Evolutionary conservation across 2,797 vertebrate genomes (phyloP).

Genomic region (Pangasius larnaudii): DNA sequence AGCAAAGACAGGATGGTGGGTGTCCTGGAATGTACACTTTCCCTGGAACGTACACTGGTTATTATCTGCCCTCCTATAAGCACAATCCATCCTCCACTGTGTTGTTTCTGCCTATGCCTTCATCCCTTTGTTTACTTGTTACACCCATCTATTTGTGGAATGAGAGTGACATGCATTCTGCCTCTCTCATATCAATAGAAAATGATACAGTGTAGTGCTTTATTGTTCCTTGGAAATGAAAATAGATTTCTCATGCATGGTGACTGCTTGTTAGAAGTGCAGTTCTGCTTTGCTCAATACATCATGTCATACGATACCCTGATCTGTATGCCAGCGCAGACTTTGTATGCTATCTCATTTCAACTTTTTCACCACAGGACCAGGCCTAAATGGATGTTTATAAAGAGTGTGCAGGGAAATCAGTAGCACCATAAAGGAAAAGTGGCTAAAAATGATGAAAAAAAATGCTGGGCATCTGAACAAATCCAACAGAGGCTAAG

Average conservation of each 20-base stretch:
- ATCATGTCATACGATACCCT: neutral
- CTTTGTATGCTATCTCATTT: constrained; percentile 2
- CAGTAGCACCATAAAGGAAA: neutral
- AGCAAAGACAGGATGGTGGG: constrained; percentile 1
- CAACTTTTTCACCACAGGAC: neutral
- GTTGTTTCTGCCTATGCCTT: neutral
- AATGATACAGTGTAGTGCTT: constrained; percentile 18
- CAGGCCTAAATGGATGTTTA: constrained; percentile 12
- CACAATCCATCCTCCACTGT: neutral
- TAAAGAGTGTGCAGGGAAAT: neutral
- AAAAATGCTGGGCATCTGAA: neutral
- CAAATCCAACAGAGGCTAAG: neutral
- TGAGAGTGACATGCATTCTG: constrained; percentile 25
- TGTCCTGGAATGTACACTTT: neutral
- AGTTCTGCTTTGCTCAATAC: constrained; percentile 25
- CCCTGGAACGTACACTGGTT: neutral
- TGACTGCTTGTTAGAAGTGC: constrained; percentile 26
- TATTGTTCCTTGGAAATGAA: constrained; percentile 42
- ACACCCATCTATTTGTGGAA: constrained; percentile 21
- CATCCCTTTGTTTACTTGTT: constrained; percentile 24
- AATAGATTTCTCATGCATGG: constrained; percentile 44
- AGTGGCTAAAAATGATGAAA: neutral
- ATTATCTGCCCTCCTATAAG: neutral
- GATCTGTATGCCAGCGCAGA: constrained; percentile 15
- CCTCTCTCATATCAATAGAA: constrained; percentile 8